These are phyloP conservation scores for Pollenia amentaria DNA, from an alignment of 2,888 invertebrate genomes.

Conservation along the genomic window DNA sequence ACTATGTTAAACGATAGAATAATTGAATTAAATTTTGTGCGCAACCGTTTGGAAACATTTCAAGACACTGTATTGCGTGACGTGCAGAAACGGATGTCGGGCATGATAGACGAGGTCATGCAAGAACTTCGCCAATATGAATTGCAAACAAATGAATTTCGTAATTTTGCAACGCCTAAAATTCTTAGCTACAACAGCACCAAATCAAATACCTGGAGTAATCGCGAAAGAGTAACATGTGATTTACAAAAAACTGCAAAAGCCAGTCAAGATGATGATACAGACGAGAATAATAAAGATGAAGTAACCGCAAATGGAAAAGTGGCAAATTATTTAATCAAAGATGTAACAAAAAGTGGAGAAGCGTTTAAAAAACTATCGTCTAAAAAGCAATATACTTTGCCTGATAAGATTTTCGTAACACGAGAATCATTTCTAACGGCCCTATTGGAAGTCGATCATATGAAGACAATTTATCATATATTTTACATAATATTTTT, in stretches of 20 bases:
- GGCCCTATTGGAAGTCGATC: conserved; percentile 90
- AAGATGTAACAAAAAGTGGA: not conserved
- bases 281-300: not conserved
- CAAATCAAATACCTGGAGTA: conserved; percentile 76
- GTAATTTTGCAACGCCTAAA: conserved; percentile 77
- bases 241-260: not conserved
- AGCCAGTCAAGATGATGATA: not conserved
- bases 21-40: conserved; percentile 76
- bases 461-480: conserved; percentile 93
- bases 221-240: conserved; percentile 70
- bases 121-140: conserved; percentile 82
- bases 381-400: conserved; percentile 75
- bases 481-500: conserved; percentile 92
- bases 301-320: not conserved
- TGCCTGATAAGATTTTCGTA: conserved; percentile 89
- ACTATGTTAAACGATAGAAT: conserved; percentile 55
- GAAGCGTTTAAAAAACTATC: not conserved
- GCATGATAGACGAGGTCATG: conserved; percentile 81
- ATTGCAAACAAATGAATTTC: conserved; percentile 81
- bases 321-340: not conserved
- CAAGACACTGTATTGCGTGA: conserved; percentile 79
- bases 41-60: conserved; percentile 79
- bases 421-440: conserved; percentile 92
- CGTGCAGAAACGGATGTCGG: conserved; percentile 80
- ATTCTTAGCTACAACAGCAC: not conserved